These are phyloP conservation scores for Okapia johnstoni DNA, from an alignment of 2,113 vertebrate genomes.

Conservation along the genomic window DNA sequence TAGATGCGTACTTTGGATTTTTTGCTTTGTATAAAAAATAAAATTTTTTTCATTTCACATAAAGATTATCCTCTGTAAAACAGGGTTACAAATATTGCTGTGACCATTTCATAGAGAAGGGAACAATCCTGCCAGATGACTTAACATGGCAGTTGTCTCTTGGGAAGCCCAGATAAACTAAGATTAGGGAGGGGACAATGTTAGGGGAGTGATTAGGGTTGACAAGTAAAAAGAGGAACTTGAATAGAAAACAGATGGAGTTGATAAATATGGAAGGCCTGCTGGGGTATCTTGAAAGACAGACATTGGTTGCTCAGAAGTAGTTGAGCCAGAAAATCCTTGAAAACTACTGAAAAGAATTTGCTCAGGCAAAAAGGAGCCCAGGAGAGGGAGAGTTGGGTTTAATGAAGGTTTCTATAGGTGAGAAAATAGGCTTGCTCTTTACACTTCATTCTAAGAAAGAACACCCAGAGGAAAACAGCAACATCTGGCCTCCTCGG, in stretches of 20 bases:
- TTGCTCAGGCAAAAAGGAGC: background rate
- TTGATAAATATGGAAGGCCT: slow-evolving; percentile 22
- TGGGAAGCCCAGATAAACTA: slow-evolving; percentile 25
- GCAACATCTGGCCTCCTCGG: background rate
- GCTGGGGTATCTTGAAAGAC: slow-evolving; percentile 33
- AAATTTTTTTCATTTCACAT: background rate
- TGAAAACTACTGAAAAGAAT: background rate
- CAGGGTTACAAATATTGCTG: background rate
- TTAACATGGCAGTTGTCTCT: background rate
- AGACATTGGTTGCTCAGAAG: slow-evolving; percentile 40
- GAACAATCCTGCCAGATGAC: background rate
- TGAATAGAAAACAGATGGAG: slow-evolving; percentile 56
- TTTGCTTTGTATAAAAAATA: background rate
- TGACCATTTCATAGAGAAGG: background rate
- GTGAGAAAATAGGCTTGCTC: background rate
- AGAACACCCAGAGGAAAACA: background rate
- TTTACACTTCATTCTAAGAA: background rate
- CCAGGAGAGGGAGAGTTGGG: background rate
- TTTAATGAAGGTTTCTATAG: background rate
- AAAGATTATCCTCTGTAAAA: background rate
- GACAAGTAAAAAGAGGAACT: slow-evolving; percentile 21
- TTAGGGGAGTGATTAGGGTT: background rate
- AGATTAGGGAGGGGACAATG: background rate
- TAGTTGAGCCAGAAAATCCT: slow-evolving; percentile 20
- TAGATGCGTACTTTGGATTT: background rate